These are phyloP conservation scores for Apamea epomidion DNA, from an alignment of 2,888 invertebrate genomes.

Conservation along the genomic window DNA sequence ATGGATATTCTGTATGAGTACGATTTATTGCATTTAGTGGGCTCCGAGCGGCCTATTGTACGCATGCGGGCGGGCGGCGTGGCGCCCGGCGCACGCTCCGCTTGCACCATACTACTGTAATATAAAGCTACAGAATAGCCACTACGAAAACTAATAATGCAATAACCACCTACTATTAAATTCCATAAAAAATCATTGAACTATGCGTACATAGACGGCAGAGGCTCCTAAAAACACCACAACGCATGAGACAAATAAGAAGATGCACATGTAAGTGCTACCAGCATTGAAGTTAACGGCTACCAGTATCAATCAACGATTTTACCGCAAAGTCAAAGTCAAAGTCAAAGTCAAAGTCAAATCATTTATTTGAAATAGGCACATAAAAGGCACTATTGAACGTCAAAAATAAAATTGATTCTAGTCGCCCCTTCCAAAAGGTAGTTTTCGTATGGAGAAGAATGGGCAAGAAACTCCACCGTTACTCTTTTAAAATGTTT, in stretches of 20 bases:
- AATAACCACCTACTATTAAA: background rate
- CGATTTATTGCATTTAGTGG: background rate
- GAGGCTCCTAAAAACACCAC: background rate
- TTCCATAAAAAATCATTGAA: background rate
- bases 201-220: background rate
- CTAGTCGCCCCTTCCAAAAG: no score
- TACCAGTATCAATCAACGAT: background rate
- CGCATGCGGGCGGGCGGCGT: background rate
- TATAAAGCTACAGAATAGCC: background rate
- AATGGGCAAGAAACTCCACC: no score
- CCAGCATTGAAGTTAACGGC: background rate
- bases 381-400: no score
- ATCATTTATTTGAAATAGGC: no score
- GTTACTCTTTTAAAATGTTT: no score
- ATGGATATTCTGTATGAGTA: background rate
- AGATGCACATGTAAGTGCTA: background rate
- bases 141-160: background rate
- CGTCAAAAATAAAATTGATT: no score
- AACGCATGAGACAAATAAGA: background rate
- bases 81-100: background rate
- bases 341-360: no score
- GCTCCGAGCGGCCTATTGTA: slow-evolving; percentile 9
- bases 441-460: no score
- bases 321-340: no score
- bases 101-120: background rate